A percentile compares a stretch with the other conserved stretches of the same genome.
Conservation (phyloP, 1,140 invertebrate species). For the Saxidomus purpurata region DNA sequence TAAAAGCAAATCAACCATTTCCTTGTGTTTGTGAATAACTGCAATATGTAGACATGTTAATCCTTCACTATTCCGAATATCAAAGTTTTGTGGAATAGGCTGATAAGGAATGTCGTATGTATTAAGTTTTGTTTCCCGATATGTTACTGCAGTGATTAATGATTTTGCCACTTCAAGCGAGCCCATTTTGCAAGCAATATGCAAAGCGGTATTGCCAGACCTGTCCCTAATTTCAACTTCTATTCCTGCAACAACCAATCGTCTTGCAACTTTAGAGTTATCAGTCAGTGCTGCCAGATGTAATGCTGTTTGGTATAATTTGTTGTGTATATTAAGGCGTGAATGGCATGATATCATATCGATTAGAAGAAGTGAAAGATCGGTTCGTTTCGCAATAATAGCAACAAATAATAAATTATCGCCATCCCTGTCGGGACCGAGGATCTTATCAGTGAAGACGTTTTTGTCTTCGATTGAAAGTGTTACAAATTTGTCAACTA, state of each 20-base stretch:
- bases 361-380: slow-evolving; percentile 45
- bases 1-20: slow-evolving; percentile 55
- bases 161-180: slow-evolving; percentile 89
- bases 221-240: slow-evolving; percentile 71
- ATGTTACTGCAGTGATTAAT: slow-evolving; percentile 56
- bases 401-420: slow-evolving; percentile 36
- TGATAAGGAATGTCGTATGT: slow-evolving; percentile 80
- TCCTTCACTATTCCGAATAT: slow-evolving; percentile 92
- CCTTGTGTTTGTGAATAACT: not conserved
- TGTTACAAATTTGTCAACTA: not conserved
- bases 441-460: not conserved
- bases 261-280: slow-evolving; percentile 89
- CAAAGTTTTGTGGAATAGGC: slow-evolving; percentile 87
- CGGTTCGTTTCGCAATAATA: slow-evolving; percentile 4
- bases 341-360: not conserved
- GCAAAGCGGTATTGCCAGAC: slow-evolving; percentile 90
- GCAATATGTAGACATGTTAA: slow-evolving; percentile 89
- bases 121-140: slow-evolving; percentile 65
- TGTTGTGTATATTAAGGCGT: slow-evolving; percentile 59
- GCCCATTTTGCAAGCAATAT: slow-evolving; percentile 92
- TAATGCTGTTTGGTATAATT: slow-evolving; percentile 88
- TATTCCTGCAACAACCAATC: slow-evolving; percentile 90
- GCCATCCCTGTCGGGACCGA: slow-evolving; percentile 29
- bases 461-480: not conserved
- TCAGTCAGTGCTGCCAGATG: slow-evolving; percentile 91